phyloP scores from a whole-genome alignment of 2,888 invertebrate species.

The Clostera curtula region DNA sequence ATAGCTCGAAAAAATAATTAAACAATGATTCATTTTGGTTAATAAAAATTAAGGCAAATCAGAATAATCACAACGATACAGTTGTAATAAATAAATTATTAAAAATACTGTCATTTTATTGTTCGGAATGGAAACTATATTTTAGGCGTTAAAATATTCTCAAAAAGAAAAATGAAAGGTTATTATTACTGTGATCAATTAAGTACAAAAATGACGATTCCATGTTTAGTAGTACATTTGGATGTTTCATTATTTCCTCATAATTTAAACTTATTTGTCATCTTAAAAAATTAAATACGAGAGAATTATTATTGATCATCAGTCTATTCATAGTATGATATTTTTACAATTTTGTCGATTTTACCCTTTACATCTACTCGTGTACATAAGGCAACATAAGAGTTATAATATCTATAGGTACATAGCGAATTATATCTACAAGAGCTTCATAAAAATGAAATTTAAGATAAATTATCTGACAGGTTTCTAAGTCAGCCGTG shows the following conservation, averaged over 20 bases:
- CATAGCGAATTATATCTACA: conserved; percentile 59
- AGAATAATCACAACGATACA: conserved; percentile 45
- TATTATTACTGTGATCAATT: conserved; percentile 51
- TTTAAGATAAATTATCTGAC: conserved; percentile 59
- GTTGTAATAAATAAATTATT: conserved; percentile 59
- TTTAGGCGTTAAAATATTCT: conserved; percentile 39
- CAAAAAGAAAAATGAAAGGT: conserved; percentile 73
- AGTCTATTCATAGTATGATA: conserved; percentile 73
- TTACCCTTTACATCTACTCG: conserved; percentile 57
- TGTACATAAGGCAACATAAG: conserved; percentile 68
- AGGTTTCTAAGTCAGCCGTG: conserved; percentile 30
- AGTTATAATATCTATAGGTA: conserved; percentile 44
- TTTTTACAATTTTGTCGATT: conserved; percentile 72
- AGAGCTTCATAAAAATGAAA: conserved; percentile 47
- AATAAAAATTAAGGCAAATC: conserved; percentile 51
- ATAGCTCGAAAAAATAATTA: conserved; percentile 58
- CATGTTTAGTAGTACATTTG: conserved; percentile 40
- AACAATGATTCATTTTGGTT: conserved; percentile 45
- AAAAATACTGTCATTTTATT: conserved; percentile 68
- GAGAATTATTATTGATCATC: conserved; percentile 72
- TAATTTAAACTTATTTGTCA: conserved; percentile 72
- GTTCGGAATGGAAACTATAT: conserved; percentile 42
- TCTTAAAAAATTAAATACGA: conserved; percentile 72
- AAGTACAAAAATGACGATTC: conserved; percentile 62
- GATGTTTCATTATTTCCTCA: conserved; percentile 45